Conservation (phyloP, 2,113 vertebrate genomes). For the Eira barbara region DNA sequence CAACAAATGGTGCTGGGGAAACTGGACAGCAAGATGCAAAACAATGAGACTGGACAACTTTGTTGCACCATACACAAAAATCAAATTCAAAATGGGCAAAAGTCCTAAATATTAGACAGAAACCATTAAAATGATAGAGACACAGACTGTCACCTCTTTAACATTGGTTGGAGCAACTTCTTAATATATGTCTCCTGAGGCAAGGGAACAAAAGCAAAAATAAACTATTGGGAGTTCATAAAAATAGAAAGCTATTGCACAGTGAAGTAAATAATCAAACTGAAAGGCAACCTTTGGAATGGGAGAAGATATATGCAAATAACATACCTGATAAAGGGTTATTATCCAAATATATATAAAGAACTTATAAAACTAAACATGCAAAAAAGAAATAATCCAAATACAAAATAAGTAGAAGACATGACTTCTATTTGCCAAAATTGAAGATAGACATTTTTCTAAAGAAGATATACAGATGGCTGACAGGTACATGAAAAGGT, state of each 20-base stretch:
- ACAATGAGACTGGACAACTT: background rate
- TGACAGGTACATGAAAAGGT: background rate
- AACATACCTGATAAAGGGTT: background rate
- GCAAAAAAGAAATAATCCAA: background rate
- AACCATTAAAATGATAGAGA: background rate
- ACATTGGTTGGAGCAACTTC: background rate
- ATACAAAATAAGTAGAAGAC: background rate
- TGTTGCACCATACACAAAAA: background rate
- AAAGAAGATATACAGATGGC: background rate
- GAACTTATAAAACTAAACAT: background rate
- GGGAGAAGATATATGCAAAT: background rate
- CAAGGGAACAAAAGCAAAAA: background rate
- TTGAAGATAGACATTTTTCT: background rate
- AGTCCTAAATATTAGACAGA: background rate
- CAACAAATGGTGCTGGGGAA: background rate
- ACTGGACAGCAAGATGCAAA: background rate
- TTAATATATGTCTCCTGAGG: background rate
- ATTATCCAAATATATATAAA: background rate
- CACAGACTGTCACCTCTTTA: background rate
- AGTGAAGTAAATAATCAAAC: background rate
- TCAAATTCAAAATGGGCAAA: background rate
- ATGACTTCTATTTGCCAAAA: background rate
- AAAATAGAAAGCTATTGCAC: background rate
- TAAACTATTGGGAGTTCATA: background rate
- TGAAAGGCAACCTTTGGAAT: background rate